These are phyloP conservation scores for Monopterus albus DNA, from an alignment of 2,113 vertebrate genomes.

Conservation along the genomic window DNA sequence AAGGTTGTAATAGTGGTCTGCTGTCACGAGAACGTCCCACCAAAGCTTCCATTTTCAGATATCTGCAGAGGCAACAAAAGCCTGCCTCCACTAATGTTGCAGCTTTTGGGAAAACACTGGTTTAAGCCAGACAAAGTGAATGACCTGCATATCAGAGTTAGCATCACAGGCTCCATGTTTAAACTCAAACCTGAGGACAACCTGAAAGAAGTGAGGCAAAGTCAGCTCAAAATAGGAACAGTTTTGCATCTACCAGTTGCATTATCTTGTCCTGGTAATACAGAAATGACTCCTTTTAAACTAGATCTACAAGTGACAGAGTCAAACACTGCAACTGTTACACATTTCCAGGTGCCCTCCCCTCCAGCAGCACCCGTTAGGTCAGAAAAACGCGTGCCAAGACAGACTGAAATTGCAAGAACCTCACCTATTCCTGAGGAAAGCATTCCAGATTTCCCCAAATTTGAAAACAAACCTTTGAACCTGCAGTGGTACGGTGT, in stretches of 20 bases:
- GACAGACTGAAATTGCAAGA: slow-evolving; percentile 73
- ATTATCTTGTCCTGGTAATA: slow-evolving; percentile 80
- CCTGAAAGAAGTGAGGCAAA: slow-evolving; percentile 85
- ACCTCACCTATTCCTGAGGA: slow-evolving; percentile 79
- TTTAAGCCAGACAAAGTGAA: slow-evolving; percentile 85
- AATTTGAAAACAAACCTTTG: slow-evolving; percentile 86
- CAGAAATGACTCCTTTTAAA: slow-evolving; percentile 85
- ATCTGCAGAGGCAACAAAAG: slow-evolving; percentile 85
- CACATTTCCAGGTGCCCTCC: slow-evolving; percentile 85
- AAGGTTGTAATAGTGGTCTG: slow-evolving; percentile 88
- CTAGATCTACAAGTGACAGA: slow-evolving; percentile 84
- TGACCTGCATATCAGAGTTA: slow-evolving; percentile 84
- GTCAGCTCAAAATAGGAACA: slow-evolving; percentile 85
- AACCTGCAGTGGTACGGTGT: slow-evolving; percentile 87
- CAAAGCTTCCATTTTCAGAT: slow-evolving; percentile 88
- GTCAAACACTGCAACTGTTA: slow-evolving; percentile 67
- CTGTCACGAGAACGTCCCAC: slow-evolving; percentile 89
- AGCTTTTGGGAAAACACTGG: slow-evolving; percentile 92
- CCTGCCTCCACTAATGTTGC: slow-evolving; percentile 90
- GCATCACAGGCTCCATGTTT: slow-evolving; percentile 84
- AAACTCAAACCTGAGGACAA: slow-evolving; percentile 84
- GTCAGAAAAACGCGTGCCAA: slow-evolving; percentile 80
- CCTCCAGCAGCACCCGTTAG: slow-evolving; percentile 87
- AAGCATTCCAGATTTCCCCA: slow-evolving; percentile 79
- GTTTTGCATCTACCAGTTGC: slow-evolving; percentile 83